These are phyloP conservation scores for Bucorvus abyssinicus DNA, from an alignment of 2,797 vertebrate species.

Conservation along the genomic window DNA sequence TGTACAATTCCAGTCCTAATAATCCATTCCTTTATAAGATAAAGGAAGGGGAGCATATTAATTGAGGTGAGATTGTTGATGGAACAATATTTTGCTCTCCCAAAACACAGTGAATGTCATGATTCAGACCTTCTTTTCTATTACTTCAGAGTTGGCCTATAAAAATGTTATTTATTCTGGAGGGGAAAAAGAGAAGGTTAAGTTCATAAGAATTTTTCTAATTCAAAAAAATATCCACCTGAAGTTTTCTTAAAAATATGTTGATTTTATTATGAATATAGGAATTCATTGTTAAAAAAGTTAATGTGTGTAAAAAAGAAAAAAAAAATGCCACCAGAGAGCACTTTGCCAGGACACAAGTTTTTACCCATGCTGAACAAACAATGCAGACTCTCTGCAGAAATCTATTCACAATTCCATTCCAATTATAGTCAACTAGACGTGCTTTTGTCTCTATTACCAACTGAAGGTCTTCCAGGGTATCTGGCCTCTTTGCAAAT, in stretches of 20 bases:
- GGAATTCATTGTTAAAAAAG: not conserved
- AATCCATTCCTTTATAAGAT: not conserved
- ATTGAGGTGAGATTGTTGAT: not conserved
- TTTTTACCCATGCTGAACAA: not conserved
- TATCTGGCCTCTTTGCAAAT: not conserved
- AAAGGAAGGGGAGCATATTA: not conserved
- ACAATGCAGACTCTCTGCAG: not conserved
- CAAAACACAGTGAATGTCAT: not conserved
- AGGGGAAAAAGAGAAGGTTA: fast-evolving
- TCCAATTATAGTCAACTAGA: not conserved
- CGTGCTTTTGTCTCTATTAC: fast-evolving
- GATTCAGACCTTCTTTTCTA: not conserved
- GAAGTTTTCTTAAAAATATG: fast-evolving
- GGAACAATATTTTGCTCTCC: not conserved
- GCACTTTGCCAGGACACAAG: not conserved
- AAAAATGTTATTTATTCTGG: not conserved
- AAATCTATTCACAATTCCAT: not conserved
- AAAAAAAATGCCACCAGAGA: not conserved
- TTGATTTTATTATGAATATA: not conserved
- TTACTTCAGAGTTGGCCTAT: not conserved
- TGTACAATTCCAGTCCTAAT: not conserved
- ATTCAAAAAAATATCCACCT: not conserved
- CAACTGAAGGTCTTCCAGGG: not conserved
- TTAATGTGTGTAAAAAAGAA: not conserved
- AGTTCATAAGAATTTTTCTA: not conserved